Evolutionary conservation across 2,113 vertebrate species (phyloP).

Genomic region (Indicator indicator): DNA sequence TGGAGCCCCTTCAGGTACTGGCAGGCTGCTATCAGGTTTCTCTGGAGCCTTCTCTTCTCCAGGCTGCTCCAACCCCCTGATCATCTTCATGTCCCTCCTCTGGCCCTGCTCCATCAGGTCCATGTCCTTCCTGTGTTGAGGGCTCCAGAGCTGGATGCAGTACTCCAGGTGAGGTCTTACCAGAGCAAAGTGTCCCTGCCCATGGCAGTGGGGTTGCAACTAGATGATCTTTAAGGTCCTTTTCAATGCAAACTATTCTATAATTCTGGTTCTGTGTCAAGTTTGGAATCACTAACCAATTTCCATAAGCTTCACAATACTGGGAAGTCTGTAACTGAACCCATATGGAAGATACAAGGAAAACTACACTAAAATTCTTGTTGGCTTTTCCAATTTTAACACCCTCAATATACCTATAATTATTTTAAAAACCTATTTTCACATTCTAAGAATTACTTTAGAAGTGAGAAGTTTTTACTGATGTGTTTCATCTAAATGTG

Average conservation of each 20-base stretch:
- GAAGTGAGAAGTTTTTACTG: neutral
- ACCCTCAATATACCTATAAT: neutral
- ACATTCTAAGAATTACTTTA: neutral
- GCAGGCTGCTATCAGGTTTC: too few relatives aligned
- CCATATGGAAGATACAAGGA: neutral
- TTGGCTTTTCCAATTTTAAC: neutral
- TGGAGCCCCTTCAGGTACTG: too few relatives aligned
- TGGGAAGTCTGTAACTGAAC: neutral
- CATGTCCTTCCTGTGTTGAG: too few relatives aligned
- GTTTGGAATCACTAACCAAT: neutral
- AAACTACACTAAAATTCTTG: neutral
- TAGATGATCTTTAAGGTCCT: neutral
- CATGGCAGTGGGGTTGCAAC: neutral
- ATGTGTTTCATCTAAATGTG: neutral
- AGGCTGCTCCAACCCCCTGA: too few relatives aligned
- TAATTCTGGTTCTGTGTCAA: neutral
- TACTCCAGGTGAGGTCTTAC: too few relatives aligned
- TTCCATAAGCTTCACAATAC: neutral
- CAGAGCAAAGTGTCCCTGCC: neutral
- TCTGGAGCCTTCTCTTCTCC: too few relatives aligned
- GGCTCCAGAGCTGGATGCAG: too few relatives aligned
- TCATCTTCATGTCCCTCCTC: too few relatives aligned
- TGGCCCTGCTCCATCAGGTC: too few relatives aligned
- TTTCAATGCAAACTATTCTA: neutral
- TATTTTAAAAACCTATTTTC: neutral